These are phyloP conservation scores for Microtus agrestis DNA, from an alignment of 2,797 vertebrate species.

Conservation along the genomic window DNA sequence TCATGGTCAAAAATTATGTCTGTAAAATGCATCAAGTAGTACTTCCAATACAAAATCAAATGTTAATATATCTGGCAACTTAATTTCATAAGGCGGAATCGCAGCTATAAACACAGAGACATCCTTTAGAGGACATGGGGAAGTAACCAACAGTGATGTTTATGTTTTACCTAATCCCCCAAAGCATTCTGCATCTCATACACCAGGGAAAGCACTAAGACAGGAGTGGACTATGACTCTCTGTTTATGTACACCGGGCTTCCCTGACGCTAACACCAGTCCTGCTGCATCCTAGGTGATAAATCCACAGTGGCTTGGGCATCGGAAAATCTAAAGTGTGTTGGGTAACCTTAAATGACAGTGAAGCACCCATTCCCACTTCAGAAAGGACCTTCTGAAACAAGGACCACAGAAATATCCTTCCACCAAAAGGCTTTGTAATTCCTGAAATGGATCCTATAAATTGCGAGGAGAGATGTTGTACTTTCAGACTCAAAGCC, in stretches of 20 bases:
- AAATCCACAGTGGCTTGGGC: neutral
- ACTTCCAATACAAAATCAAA: neutral
- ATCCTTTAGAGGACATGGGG: neutral
- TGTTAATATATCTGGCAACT: neutral
- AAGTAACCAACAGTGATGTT: neutral
- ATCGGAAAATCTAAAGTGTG: neutral
- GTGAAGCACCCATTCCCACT: too few relatives aligned
- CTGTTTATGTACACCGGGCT: neutral
- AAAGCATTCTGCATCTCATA: neutral
- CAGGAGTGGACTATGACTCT: neutral
- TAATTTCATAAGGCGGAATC: neutral
- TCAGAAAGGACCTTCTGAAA: neutral
- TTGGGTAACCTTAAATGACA: neutral
- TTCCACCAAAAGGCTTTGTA: neutral
- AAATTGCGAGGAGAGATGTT: neutral
- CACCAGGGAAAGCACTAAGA: neutral
- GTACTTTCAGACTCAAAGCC: neutral
- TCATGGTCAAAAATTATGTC: neutral
- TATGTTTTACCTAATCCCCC: neutral
- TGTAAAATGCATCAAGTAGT: neutral
- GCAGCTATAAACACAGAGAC: neutral
- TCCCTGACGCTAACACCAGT: neutral
- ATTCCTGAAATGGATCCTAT: neutral
- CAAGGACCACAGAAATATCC: neutral
- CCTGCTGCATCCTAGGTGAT: neutral